Evolutionary conservation across 2,113 vertebrate species (phyloP), one percentile per base, ranked within the genome.

Genomic region (Mus pahari): DNA sequence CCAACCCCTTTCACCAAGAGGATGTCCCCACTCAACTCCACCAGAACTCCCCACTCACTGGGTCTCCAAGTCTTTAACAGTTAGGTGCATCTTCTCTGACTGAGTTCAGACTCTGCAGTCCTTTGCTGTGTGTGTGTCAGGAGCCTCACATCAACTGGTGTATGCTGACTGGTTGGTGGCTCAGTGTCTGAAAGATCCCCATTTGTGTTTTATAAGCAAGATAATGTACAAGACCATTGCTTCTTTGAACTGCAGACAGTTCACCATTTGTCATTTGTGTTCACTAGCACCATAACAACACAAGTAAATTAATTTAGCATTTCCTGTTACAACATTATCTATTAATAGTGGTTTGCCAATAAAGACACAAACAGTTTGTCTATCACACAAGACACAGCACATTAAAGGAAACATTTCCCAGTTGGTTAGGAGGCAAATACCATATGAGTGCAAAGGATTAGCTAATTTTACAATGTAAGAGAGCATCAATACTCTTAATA

Each of bases 331-430:
- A 82, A 71, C 86, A 68, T 22, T 11, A 39, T 77, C 84, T 95
- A n/a, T 82, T 92, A 92, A 70, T 89, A 90, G 33, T 92, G 8
- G 12, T 73, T 94, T 93, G 2, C 4, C n/a, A 81, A 60, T 91
- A 87, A 91, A 84, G 70, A 88, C 9, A 31, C 79, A 58, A 55
- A 55, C 16, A 89, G n/a, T 95, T 83, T 14, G 19, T 83, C 8
- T 7, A 91, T 39, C 53, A 33, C 77, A 10, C 16, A 97, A 89
- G 6, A 24, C 19, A 55, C 8, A 68, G 7, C 5, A 10, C 11
- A 64, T 31, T 22, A 28, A 91, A 87, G 45, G 79, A 62, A 68
- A 45, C 6, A 16, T 70, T 9, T 1, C 26, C 14, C 24, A 87
- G 45, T 17, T 97, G 20, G 1, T 48, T 95, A 9, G 3, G 45